phyloP scores from a whole-genome alignment of 2,797 vertebrate genomes.

The Linurgus olivaceus region DNA sequence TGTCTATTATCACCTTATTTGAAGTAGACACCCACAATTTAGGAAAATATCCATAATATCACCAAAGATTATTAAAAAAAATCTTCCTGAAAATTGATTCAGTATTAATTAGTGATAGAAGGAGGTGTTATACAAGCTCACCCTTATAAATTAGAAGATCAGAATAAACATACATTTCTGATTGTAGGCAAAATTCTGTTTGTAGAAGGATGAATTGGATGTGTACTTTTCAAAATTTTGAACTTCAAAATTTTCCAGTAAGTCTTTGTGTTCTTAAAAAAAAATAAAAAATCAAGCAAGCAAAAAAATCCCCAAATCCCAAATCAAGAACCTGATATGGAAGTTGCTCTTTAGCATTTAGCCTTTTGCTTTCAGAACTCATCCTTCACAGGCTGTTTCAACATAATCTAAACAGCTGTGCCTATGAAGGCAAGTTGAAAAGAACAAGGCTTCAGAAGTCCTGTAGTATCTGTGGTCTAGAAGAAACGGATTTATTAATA shows the following conservation, averaged over 20 bases:
- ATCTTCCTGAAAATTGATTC: neutral
- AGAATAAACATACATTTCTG: neutral
- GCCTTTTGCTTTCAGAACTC: neutral
- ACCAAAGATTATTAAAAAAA: neutral
- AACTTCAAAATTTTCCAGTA: neutral
- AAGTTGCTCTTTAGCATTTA: neutral
- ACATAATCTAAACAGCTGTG: neutral
- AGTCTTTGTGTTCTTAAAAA: neutral
- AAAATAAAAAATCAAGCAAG: neutral
- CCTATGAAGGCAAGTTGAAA: neutral
- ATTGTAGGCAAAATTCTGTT: neutral
- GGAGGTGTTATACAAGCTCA: neutral
- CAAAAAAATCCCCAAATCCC: fast-evolving
- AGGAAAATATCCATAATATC: neutral
- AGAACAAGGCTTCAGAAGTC: neutral
- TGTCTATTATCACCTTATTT: neutral
- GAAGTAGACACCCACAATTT: neutral
- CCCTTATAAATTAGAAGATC: neutral
- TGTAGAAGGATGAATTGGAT: neutral
- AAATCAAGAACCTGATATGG: neutral
- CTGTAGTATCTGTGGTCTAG: fast-evolving
- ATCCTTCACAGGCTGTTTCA: neutral
- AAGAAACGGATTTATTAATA: neutral
- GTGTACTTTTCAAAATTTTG: neutral
- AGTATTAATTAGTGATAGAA: neutral